Conservation (phyloP, 2,888 invertebrate species). For the Microctonus brassicae region DNA sequence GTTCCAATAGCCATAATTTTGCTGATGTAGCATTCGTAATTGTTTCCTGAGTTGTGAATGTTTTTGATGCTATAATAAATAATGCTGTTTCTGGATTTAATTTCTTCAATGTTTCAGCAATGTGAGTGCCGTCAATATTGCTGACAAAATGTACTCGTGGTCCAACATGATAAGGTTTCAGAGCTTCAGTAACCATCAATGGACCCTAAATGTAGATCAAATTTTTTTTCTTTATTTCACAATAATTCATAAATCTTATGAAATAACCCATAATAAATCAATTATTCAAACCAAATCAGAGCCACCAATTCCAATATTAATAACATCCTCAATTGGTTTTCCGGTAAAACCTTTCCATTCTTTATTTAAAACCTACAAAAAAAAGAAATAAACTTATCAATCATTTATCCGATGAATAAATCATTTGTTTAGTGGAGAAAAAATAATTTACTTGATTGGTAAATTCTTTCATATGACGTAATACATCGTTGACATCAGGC, state of each 20-base stretch:
- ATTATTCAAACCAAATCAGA: constrained; percentile 84
- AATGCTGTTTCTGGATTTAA: constrained; percentile 93
- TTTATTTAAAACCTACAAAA: constrained; percentile 59
- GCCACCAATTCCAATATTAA: constrained; percentile 99
- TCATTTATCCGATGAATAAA: no score
- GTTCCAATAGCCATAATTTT: constrained; percentile 92
- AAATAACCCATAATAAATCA: not conserved
- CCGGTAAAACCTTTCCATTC: constrained; percentile 77
- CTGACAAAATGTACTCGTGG: constrained; percentile 96
- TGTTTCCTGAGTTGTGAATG: constrained; percentile 99
- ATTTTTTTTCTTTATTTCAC: not conserved
- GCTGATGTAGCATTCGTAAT: constrained; percentile 99
- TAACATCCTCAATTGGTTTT: constrained; percentile 94
- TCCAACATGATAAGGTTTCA: constrained; percentile 91
- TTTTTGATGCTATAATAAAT: constrained; percentile 99
- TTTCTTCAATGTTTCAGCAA: constrained; percentile 92
- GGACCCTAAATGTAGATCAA: constrained; percentile 78
- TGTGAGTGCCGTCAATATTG: constrained; percentile 98
- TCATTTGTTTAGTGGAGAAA: no score
- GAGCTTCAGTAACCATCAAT: constrained; percentile 98
- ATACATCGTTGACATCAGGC: constrained; percentile 91
- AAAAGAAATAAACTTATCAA: constrained; percentile 12
- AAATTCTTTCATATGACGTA: constrained; percentile 96
- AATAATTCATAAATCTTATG: not conserved
- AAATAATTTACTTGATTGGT: constrained; percentile 76